Evolutionary conservation across 2,797 vertebrate species (phyloP).

Genomic region (Poeciliopsis gracilis): DNA sequence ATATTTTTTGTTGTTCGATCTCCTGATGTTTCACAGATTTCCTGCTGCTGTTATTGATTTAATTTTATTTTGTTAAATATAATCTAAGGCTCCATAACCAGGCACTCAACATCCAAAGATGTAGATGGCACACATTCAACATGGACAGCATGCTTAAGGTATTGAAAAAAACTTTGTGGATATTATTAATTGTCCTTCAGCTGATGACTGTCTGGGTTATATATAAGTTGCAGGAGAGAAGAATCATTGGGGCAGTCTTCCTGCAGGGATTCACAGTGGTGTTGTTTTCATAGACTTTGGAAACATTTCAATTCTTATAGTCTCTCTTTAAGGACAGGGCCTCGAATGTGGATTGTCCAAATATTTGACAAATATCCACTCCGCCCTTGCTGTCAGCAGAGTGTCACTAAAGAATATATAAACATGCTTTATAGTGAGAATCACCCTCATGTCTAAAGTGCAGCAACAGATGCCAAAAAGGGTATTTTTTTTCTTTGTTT

Average conservation of each 20-base stretch:
- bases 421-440: slow-evolving; percentile 35
- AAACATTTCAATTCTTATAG: slow-evolving; percentile 69
- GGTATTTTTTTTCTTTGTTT: slow-evolving; percentile 5
- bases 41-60: slow-evolving; percentile 42
- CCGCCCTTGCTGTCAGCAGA: slow-evolving; percentile 27
- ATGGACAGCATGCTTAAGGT: slow-evolving; percentile 12
- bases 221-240: slow-evolving; percentile 72
- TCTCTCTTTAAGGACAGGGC: slow-evolving; percentile 55
- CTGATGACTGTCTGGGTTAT: slow-evolving; percentile 74
- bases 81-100: slow-evolving; percentile 49
- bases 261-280: slow-evolving; percentile 72
- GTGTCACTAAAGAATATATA: slow-evolving; percentile 26
- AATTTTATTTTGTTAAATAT: too few species aligned
- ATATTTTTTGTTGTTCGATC: background rate
- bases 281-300: slow-evolving; percentile 63
- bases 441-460: slow-evolving; percentile 19
- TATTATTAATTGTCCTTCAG: slow-evolving; percentile 73
- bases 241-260: slow-evolving; percentile 74
- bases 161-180: slow-evolving; percentile 48
- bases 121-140: slow-evolving; percentile 29
- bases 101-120: slow-evolving; percentile 53
- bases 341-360: slow-evolving; percentile 47
- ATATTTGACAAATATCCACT: slow-evolving; percentile 48
- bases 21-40: slow-evolving; percentile 55
- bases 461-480: slow-evolving; percentile 23